These are phyloP conservation scores for Carcharodon carcharias DNA, from an alignment of 2,797 vertebrate species.

Conservation along the genomic window DNA sequence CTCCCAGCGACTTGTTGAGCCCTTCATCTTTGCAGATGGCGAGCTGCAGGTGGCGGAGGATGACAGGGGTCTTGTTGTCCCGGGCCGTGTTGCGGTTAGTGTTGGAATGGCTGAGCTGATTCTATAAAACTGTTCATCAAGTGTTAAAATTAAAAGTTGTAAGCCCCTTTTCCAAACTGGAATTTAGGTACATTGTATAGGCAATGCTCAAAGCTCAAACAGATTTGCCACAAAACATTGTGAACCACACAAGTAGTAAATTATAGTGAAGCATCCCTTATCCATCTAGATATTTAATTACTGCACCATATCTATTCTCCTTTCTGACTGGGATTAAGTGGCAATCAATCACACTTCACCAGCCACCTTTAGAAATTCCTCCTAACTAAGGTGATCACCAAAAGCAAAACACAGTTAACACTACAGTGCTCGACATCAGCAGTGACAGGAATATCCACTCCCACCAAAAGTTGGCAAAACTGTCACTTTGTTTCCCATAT, in stretches of 20 bases:
- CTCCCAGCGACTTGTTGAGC: too few relatives aligned
- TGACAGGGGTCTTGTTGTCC: too few relatives aligned
- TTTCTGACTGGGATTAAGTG: neutral
- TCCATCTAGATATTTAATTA: neutral
- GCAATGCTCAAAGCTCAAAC: neutral
- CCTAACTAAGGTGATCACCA: neutral
- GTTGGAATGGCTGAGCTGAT: neutral
- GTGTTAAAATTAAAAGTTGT: neutral
- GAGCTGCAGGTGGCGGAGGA: too few relatives aligned
- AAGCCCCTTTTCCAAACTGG: neutral
- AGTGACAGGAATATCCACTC: neutral
- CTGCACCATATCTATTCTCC: neutral
- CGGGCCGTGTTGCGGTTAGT: too few relatives aligned
- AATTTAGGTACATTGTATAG: neutral
- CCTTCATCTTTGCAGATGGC: too few relatives aligned
- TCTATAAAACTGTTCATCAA: neutral
- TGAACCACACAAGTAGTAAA: neutral
- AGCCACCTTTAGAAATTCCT: neutral
- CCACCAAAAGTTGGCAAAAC: neutral
- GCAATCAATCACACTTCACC: neutral
- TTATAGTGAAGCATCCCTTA: neutral
- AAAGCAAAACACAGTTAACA: neutral
- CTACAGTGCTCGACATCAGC: neutral
- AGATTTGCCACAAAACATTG: neutral
- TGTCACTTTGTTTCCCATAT: neutral